These are phyloP conservation scores for Hydrotaea diabolus DNA, from an alignment of 2,888 invertebrate genomes.

Conservation along the genomic window DNA sequence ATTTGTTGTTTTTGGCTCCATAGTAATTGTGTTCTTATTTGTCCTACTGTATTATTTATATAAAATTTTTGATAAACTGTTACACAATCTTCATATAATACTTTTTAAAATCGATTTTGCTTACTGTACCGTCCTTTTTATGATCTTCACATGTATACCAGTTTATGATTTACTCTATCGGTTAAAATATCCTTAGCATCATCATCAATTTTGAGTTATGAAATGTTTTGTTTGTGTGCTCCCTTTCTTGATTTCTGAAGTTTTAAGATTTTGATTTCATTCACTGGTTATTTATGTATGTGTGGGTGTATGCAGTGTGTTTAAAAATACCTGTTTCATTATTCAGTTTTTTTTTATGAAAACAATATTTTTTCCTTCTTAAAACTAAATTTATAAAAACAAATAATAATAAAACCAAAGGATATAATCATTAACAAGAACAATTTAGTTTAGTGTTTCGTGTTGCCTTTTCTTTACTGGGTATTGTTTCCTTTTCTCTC, in stretches of 20 bases:
- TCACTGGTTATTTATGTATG: neutral
- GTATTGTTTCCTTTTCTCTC: constrained; percentile 30
- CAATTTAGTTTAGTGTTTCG: constrained; percentile 27
- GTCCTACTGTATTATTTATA: no score
- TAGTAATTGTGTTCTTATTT: no score
- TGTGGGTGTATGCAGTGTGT: neutral
- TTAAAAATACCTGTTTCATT: constrained; percentile 37
- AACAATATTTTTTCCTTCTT: constrained; percentile 41
- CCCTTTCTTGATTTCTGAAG: constrained; percentile 7
- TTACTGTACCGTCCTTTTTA: constrained; percentile 6
- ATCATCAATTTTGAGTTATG: neutral
- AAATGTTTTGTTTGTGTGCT: constrained; percentile 40
- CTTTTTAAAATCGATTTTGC: neutral
- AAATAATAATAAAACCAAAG: constrained; percentile 28
- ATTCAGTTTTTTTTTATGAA: constrained; percentile 38
- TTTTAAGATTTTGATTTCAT: constrained; percentile 10
- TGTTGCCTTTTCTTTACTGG: constrained; percentile 28
- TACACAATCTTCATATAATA: no score
- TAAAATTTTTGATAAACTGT: no score
- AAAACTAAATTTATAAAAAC: constrained; percentile 20
- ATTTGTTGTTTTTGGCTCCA: no score
- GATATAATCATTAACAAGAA: constrained; percentile 49
- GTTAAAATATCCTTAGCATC: neutral
- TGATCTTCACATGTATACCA: constrained; percentile 13
- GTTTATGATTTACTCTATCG: neutral